Evolutionary conservation across 1,140 invertebrate species (phyloP).

Genomic region (fruit fly (Drosophila melanogaster)): Release_6_plus_ISO1_MT NC_004354.4:16578001-16578500

Average conservation of each 20-base stretch:
- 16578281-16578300: slow-evolving; percentile 51
- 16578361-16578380: slow-evolving; percentile 39
- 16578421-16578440: background rate
- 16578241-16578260: slow-evolving; percentile 25
- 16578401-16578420: slow-evolving; percentile 23
- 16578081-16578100: slow-evolving; percentile 66
- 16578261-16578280: slow-evolving; percentile 38
- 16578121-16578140: slow-evolving; percentile 3
- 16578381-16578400: slow-evolving; percentile 61
- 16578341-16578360: slow-evolving; percentile 47
- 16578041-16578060: slow-evolving; percentile 47
- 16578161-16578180: slow-evolving; percentile 1
- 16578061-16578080: slow-evolving; percentile 53
- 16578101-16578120: slow-evolving; percentile 32
- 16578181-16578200: slow-evolving; percentile 20
- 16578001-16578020: slow-evolving; percentile 46
- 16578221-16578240: slow-evolving; percentile 30
- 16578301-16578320: slow-evolving; percentile 60
- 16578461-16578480: too few species aligned
- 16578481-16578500: too few species aligned
- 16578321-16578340: slow-evolving; percentile 21
- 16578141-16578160: slow-evolving; percentile 1
- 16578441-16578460: background rate
- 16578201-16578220: slow-evolving; percentile 65
- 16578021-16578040: slow-evolving; percentile 35